phyloP scores from a whole-genome alignment of 2,797 vertebrate species.

The Myiotriccus ornatus region DNA sequence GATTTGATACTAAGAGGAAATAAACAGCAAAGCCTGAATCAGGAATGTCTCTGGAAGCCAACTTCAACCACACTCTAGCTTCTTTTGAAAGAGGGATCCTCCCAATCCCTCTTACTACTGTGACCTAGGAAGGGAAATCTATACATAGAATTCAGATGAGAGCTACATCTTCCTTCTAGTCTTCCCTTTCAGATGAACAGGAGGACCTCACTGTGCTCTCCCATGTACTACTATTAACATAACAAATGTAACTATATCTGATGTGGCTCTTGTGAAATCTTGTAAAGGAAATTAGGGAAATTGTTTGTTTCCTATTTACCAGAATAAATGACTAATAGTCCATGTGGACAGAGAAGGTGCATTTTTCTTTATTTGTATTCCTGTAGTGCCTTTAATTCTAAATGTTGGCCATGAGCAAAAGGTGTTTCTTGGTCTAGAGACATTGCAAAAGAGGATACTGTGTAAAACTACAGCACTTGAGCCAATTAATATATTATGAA shows the following conservation, averaged over 20 bases:
- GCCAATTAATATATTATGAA: background rate
- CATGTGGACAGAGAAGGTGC: background rate
- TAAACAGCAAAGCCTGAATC: background rate
- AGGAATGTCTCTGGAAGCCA: background rate
- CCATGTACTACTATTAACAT: background rate
- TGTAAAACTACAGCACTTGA: background rate
- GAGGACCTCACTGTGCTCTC: background rate
- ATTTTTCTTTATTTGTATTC: background rate
- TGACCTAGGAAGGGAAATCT: background rate
- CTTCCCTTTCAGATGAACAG: background rate
- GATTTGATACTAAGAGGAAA: background rate
- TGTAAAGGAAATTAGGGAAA: background rate
- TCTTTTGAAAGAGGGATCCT: background rate
- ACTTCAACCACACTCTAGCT: background rate
- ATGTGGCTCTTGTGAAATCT: background rate
- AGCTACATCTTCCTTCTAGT: background rate
- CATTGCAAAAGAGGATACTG: background rate
- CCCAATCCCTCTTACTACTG: background rate
- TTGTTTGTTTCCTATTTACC: fast-evolving
- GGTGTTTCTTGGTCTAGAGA: background rate
- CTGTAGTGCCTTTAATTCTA: background rate
- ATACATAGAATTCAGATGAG: background rate
- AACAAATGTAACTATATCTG: background rate
- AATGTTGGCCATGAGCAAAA: background rate
- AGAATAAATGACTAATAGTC: background rate